Percentiles rank a stretch among this genome's conserved stretches.
phyloP scores from a whole-genome alignment of 2,888 invertebrate species.

The Plebejus argus region DNA sequence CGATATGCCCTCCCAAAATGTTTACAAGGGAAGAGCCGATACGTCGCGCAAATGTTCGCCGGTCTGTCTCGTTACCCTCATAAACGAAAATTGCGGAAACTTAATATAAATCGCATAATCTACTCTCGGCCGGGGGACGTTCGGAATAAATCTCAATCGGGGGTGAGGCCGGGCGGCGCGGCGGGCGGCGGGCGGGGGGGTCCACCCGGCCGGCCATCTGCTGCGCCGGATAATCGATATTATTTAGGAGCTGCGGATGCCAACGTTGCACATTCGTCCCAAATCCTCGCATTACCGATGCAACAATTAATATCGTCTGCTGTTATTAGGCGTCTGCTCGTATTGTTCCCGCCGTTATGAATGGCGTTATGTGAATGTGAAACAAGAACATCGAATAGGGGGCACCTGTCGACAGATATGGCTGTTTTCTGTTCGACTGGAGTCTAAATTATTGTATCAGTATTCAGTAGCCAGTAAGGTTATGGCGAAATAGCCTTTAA shows the following conservation, averaged over 20 bases:
- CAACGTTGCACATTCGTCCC: conserved; percentile 9
- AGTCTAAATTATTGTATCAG: not conserved
- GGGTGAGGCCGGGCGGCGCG: conserved; percentile 64
- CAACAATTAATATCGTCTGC: not conserved
- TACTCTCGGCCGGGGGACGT: conserved; percentile 71
- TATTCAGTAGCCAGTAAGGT: not conserved
- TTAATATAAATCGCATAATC: conserved; percentile 80
- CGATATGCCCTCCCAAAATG: conserved; percentile 66
- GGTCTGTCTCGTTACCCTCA: conserved; percentile 62
- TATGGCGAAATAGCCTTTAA: not conserved
- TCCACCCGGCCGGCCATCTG: conserved; percentile 69
- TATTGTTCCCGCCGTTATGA: not conserved
- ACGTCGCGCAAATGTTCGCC: conserved; percentile 62
- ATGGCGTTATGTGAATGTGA: not conserved
- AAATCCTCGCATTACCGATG: conserved; percentile 14
- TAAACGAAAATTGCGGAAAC: conserved; percentile 77
- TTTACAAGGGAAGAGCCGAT: conserved; percentile 66
- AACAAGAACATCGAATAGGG: not conserved
- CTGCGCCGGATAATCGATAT: conserved; percentile 76
- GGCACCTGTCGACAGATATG: not conserved
- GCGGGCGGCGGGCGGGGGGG: conserved; percentile 63
- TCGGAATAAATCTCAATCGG: conserved; percentile 77
- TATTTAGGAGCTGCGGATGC: conserved; percentile 57
- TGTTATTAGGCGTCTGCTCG: not conserved
- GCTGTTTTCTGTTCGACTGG: not conserved